Evolutionary conservation across 1,140 invertebrate genomes (phyloP).

Genomic region (Macrobrachium rosenbergii): DNA sequence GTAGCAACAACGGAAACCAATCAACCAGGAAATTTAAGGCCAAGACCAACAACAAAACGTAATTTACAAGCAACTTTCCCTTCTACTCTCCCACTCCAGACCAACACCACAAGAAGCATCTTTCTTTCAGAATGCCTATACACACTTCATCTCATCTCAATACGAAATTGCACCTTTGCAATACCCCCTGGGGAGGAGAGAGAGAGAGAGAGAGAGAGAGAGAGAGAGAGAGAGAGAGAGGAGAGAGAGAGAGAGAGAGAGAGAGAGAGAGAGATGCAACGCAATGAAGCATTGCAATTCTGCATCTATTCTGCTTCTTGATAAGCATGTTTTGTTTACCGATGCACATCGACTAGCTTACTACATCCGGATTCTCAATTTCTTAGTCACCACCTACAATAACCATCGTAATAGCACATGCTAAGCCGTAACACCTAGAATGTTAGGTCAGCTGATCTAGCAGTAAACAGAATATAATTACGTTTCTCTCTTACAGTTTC

Average conservation of each 20-base stretch:
- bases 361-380: too few relatives aligned
- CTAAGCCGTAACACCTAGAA: too few relatives aligned
- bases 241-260: background rate
- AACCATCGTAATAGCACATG: too few relatives aligned
- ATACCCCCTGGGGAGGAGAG: background rate
- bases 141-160: background rate
- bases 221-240: slow-evolving; percentile 15
- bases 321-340: too few relatives aligned
- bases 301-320: background rate
- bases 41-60: background rate
- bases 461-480: too few relatives aligned
- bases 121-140: background rate
- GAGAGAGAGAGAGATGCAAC: background rate
- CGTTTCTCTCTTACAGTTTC: too few relatives aligned
- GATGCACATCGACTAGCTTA: too few relatives aligned
- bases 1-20: slow-evolving; percentile 7
- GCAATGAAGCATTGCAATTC: background rate
- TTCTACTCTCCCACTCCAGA: too few relatives aligned
- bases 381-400: too few relatives aligned
- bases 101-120: too few relatives aligned
- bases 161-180: background rate
- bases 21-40: slow-evolving; percentile 3
- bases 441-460: too few relatives aligned
- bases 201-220: slow-evolving; percentile 15
- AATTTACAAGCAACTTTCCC: background rate